Conservation (phyloP, 2,797 vertebrate genomes). For the Bovichtus variegatus region DNA sequence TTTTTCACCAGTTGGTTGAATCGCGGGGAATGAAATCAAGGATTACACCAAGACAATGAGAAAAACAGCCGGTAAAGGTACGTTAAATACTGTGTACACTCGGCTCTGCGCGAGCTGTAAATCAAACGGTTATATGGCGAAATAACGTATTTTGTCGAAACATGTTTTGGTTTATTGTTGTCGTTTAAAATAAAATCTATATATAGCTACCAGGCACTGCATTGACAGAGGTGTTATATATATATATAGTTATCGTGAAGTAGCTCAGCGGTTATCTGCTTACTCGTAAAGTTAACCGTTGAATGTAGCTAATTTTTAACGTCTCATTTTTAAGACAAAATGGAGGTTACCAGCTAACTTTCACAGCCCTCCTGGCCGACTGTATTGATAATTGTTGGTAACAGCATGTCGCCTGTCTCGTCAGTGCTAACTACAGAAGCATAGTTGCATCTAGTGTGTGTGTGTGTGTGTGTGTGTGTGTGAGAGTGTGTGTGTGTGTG, state of each 20-base stretch:
- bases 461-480: background rate
- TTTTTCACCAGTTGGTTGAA: constrained; percentile 12
- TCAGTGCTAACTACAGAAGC: constrained; percentile 9
- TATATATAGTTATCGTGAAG: constrained; percentile 50
- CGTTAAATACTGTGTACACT: constrained; percentile 14
- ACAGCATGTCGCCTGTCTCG: constrained; percentile 10
- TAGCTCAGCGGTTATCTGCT: background rate
- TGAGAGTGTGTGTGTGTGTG: constrained; percentile 8
- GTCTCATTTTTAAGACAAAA: background rate
- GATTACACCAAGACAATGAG: constrained; percentile 74
- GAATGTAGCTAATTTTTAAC: background rate
- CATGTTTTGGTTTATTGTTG: background rate
- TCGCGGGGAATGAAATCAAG: constrained; percentile 50
- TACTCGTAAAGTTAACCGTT: background rate
- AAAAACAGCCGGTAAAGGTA: constrained; percentile 76
- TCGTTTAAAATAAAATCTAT: too few species aligned
- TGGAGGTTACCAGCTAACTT: background rate
- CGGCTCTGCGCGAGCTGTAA: background rate
- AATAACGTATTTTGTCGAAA: background rate
- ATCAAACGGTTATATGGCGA: background rate
- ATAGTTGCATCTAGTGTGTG: constrained; percentile 1
- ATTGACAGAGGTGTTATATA: constrained; percentile 16
- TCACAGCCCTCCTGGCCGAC: background rate
- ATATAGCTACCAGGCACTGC: background rate
- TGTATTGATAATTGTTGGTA: background rate